phyloP scores from a whole-genome alignment of 1,140 invertebrate genomes.

The Melitaea cinxia region DNA sequence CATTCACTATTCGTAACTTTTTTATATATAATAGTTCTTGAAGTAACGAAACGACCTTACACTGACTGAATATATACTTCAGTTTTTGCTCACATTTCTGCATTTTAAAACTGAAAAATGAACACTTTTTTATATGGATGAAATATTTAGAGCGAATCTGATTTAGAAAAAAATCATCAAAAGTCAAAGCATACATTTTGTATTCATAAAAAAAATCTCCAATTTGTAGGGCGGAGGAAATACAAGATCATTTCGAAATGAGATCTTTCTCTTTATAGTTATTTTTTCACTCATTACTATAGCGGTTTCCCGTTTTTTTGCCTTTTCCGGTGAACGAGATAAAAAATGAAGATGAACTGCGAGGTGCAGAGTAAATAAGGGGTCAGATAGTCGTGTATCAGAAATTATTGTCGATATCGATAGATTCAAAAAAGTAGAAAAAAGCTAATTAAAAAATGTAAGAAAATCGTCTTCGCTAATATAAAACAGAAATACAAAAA shows the following conservation, averaged over 20 bases:
- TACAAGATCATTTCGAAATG: constrained; percentile 39
- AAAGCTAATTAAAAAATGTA: background rate
- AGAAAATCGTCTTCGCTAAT: background rate
- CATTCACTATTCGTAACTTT: no score
- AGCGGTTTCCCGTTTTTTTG: constrained; percentile 71
- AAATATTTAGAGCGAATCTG: background rate
- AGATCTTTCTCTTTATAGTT: constrained; percentile 64
- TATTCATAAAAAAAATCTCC: constrained; percentile 14
- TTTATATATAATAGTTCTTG: no score
- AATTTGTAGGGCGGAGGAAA: constrained; percentile 36
- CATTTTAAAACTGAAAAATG: no score
- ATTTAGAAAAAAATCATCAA: background rate
- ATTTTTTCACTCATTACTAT: constrained; percentile 80
- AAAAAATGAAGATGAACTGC: constrained; percentile 81
- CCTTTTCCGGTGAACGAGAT: constrained; percentile 74
- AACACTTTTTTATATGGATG: no score
- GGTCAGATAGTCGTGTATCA: constrained; percentile 54
- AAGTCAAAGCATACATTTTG: background rate
- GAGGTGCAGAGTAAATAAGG: constrained; percentile 78
- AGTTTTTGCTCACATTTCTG: no score
- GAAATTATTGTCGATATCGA: constrained; percentile 30
- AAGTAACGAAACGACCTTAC: no score
- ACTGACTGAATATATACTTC: no score
- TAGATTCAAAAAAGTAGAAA: constrained; percentile 13
- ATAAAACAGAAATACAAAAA: background rate